These are phyloP conservation scores for Microplitis manilae DNA, from an alignment of 2,888 invertebrate species.

Conservation along the genomic window DNA sequence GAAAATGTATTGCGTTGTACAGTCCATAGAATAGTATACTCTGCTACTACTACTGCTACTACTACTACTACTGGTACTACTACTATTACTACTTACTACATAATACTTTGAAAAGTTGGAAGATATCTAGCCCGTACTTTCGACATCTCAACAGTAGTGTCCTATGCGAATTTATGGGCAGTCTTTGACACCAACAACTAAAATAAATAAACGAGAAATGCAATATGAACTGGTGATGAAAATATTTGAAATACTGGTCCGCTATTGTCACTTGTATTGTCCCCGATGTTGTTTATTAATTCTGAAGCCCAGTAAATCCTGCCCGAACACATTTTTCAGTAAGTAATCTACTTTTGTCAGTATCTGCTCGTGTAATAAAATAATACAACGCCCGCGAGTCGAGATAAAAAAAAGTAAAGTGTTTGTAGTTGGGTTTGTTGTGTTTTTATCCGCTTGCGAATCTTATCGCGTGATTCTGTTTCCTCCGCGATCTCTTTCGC, in stretches of 20 bases:
- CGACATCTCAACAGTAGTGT: slow-evolving; percentile 7
- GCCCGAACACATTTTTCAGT: too few species aligned
- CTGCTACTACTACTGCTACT: neutral
- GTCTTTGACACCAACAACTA: neutral
- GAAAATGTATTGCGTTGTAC: slow-evolving; percentile 10
- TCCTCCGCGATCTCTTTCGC: slow-evolving; percentile 27
- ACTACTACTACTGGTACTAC: too few species aligned
- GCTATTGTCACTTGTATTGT: too few species aligned
- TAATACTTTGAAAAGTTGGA: neutral
- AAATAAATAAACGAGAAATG: neutral
- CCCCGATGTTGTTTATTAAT: too few species aligned
- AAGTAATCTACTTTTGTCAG: neutral
- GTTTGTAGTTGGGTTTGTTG: neutral
- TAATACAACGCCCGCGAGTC: neutral
- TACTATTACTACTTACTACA: too few species aligned
- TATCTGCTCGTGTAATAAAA: slow-evolving; percentile 1
- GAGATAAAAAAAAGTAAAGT: neutral
- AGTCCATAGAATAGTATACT: slow-evolving; percentile 11
- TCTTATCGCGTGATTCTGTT: slow-evolving; percentile 26
- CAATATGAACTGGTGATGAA: too few species aligned
- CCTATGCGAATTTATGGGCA: slow-evolving; percentile 23
- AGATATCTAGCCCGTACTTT: neutral
- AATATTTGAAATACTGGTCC: too few species aligned
- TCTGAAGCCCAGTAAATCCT: too few species aligned
- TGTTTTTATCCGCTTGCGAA: neutral